Conservation (phyloP, 2,888 invertebrate genomes). For the Dendrolimus houi region DNA sequence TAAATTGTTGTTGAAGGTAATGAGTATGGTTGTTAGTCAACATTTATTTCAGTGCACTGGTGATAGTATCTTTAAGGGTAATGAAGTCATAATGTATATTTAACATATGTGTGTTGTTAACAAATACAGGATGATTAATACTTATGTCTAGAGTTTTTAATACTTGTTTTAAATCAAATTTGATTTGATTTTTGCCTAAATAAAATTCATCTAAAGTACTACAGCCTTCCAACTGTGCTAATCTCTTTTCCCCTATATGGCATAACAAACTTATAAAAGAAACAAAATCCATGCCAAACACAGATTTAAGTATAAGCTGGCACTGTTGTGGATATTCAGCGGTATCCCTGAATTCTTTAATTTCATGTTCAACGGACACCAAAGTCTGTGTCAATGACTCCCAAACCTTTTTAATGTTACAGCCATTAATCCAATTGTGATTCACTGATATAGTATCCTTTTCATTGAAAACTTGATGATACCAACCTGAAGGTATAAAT, state of each 20-base stretch:
- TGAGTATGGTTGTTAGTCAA: neutral
- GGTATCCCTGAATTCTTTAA: slow-evolving; percentile 85
- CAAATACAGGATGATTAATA: slow-evolving; percentile 29
- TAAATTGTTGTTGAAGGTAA: too few relatives aligned
- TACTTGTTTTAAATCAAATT: slow-evolving; percentile 53
- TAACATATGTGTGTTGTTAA: slow-evolving; percentile 23
- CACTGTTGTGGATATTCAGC: slow-evolving; percentile 83
- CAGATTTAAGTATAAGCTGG: slow-evolving; percentile 85
- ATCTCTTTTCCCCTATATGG: slow-evolving; percentile 78
- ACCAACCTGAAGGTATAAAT: slow-evolving; percentile 98
- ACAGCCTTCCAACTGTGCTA: slow-evolving; percentile 50
- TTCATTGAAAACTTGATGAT: slow-evolving; percentile 96
- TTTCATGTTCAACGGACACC: slow-evolving; percentile 83
- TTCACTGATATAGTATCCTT: slow-evolving; percentile 97
- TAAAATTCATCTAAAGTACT: slow-evolving; percentile 44
- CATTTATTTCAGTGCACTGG: slow-evolving; percentile 5
- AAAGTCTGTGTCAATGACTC: slow-evolving; percentile 79
- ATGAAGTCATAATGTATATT: slow-evolving; percentile 19
- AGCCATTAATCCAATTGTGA: slow-evolving; percentile 98
- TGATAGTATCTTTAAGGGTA: slow-evolving; percentile 15
- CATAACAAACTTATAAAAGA: slow-evolving; percentile 81
- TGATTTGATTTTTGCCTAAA: slow-evolving; percentile 50
- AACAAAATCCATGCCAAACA: slow-evolving; percentile 85
- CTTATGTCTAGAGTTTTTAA: slow-evolving; percentile 38
- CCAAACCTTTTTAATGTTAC: slow-evolving; percentile 88